Conservation (phyloP, 2,888 invertebrate genomes). For the Salticus scenicus region DNA sequence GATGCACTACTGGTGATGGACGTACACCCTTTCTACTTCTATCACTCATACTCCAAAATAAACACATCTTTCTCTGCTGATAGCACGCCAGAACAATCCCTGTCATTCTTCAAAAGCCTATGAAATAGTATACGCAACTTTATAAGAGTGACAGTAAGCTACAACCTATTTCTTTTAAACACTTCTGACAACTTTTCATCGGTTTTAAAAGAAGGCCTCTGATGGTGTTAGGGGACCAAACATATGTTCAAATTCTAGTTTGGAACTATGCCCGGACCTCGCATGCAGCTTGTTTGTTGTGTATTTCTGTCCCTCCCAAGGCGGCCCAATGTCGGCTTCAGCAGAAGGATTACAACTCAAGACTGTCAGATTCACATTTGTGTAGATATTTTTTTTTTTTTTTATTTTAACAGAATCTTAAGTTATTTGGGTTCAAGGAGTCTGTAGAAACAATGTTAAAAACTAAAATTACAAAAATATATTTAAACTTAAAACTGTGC, state of each 20-base stretch:
- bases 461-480: too few species aligned
- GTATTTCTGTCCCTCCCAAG: conserved; percentile 48
- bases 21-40: too few species aligned
- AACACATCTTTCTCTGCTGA: too few species aligned
- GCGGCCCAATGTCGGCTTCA: conserved; percentile 43
- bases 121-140: not conserved
- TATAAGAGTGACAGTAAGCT: not conserved
- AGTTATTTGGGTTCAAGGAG: not conserved
- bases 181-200: not conserved
- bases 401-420: not conserved
- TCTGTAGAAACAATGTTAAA: not conserved
- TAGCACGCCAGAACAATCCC: too few species aligned
- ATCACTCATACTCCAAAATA: too few species aligned
- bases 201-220: not conserved
- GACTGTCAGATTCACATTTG: conserved; percentile 30
- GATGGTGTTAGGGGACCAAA: not conserved
- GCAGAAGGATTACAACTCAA: conserved; percentile 50
- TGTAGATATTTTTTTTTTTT: not conserved
- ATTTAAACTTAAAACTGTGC: too few species aligned
- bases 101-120: not conserved
- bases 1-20: too few species aligned
- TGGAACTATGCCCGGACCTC: conserved; percentile 34
- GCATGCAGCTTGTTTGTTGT: conserved; percentile 34
- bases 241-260: conserved; percentile 20
- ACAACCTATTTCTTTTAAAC: not conserved